These are phyloP conservation scores for Cheilosia variabilis DNA, from an alignment of 2,888 invertebrate species.

Conservation along the genomic window DNA sequence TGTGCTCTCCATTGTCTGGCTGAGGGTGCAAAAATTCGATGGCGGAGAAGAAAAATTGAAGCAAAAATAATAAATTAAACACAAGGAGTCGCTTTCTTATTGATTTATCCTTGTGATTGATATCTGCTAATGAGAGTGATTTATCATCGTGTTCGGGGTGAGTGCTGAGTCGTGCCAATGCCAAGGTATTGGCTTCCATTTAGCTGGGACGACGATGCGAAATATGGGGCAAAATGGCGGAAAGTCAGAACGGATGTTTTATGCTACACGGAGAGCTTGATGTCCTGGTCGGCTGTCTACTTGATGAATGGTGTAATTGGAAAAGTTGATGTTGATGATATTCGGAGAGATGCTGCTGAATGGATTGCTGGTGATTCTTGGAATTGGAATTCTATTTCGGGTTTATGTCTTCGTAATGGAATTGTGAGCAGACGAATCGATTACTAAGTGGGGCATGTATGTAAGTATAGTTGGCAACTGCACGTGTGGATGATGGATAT, in stretches of 20 bases:
- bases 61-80: conserved; percentile 75
- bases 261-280: conserved; percentile 31
- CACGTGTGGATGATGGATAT: too few species aligned
- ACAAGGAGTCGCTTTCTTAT: conserved; percentile 75
- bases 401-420: background rate
- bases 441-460: background rate
- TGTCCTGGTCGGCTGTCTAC: conserved; percentile 66
- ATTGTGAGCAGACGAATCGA: background rate
- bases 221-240: conserved; percentile 34
- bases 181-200: conserved; percentile 58
- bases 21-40: conserved; percentile 69
- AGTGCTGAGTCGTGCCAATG: conserved; percentile 12
- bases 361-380: conserved; percentile 59
- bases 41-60: conserved; percentile 69
- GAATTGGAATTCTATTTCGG: conserved; percentile 20
- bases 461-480: background rate
- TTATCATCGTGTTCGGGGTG: conserved; percentile 58
- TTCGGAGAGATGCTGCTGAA: conserved; percentile 48
- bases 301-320: conserved; percentile 74
- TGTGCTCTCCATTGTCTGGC: conserved; percentile 58
- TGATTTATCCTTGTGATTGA: conserved; percentile 76
- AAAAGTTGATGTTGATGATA: conserved; percentile 72
- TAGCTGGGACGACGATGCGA: conserved; percentile 29
- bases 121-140: conserved; percentile 76
- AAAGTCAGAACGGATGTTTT: conserved; percentile 55